These are phyloP conservation scores for Aphis craccivora DNA, from an alignment of 1,140 invertebrate genomes.

Conservation along the genomic window DNA sequence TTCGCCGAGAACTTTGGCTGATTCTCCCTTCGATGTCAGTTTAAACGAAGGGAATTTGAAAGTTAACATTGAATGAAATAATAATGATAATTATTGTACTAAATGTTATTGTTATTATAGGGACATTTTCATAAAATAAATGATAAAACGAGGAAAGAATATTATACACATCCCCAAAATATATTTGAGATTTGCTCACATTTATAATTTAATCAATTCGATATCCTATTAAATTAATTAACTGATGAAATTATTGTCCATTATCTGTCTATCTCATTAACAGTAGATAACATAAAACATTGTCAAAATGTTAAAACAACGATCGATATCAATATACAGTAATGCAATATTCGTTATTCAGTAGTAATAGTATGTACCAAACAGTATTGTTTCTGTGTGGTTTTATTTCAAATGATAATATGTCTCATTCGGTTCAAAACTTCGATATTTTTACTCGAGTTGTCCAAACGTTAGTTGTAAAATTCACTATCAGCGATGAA, in stretches of 20 bases:
- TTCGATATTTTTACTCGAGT: neutral
- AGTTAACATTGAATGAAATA: constrained; percentile 18
- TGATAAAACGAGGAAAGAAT: neutral
- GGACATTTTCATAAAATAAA: neutral
- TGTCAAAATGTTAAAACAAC: neutral
- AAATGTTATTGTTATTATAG: constrained; percentile 25
- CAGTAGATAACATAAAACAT: neutral
- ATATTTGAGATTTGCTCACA: neutral
- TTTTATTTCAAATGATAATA: no score
- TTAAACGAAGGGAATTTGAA: constrained; percentile 18
- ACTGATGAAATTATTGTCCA: neutral
- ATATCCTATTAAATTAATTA: neutral
- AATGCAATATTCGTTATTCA: neutral
- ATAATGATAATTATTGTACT: constrained; percentile 36
- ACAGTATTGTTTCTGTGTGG: no score
- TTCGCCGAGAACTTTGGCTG: neutral
- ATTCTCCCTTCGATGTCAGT: neutral
- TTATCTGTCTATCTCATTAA: neutral
- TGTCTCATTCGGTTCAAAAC: no score
- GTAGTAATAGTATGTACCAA: no score
- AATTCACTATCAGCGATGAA: neutral
- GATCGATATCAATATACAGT: neutral
- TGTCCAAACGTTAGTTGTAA: neutral
- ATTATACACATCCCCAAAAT: neutral
- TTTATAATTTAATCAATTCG: neutral